Evolutionary conservation across 2,113 vertebrate genomes (phyloP).

Genomic region (Theristicus caerulescens): DNA sequence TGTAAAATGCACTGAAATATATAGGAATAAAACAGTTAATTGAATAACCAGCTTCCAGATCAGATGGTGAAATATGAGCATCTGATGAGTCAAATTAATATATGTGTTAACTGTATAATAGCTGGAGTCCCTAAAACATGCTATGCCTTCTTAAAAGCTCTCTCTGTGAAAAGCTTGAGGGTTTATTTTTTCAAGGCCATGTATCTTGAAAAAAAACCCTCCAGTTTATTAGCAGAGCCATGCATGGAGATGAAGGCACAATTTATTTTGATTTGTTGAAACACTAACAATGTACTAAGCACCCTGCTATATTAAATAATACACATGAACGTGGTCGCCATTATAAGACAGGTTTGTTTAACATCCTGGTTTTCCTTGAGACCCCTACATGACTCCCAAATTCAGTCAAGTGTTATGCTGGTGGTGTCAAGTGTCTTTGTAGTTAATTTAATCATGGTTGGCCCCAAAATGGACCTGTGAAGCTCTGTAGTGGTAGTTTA

Average conservation of each 20-base stretch:
- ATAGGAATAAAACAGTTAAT: neutral
- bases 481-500: neutral
- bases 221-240: neutral
- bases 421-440: neutral
- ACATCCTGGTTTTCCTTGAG: neutral
- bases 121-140: neutral
- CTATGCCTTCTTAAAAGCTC: neutral
- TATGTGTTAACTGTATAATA: slow-evolving; percentile 19
- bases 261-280: slow-evolving; percentile 28
- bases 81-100: slow-evolving; percentile 6
- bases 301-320: neutral
- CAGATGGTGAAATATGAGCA: neutral
- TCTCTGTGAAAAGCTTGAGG: neutral
- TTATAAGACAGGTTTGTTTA: neutral
- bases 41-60: slow-evolving; percentile 19
- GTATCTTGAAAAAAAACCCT: neutral
- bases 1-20: neutral
- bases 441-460: slow-evolving; percentile 30
- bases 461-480: neutral
- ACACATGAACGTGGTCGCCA: neutral
- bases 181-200: neutral
- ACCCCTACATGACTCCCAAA: neutral
- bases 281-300: neutral
- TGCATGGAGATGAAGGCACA: neutral
- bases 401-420: neutral